Base-by-base conservation (phyloP, 2,888 invertebrate species). In the Rotaria sp. region DNA sequence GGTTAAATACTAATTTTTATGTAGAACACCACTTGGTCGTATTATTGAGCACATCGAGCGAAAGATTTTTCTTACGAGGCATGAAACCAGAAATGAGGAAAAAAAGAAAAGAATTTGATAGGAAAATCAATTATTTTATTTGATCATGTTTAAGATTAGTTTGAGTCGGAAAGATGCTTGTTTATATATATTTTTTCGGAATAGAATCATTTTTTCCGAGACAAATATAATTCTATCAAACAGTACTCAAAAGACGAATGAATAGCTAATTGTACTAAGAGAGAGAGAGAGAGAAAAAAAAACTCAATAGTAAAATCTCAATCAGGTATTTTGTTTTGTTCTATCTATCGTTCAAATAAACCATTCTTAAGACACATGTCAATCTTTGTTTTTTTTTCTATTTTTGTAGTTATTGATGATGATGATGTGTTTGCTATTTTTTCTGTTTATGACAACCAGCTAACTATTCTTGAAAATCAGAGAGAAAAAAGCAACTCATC, bases 71-170 rank as follows among this genome's bases (percentile, higher is more conserved):
- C 35, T 21, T 67, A 35, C 18, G 21, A 67, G 15, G 67, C 35
- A 67, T 35, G 21, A 67, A 67, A 35, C 35, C 3, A 7, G 67
- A 21, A 35, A 67, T 67, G 55, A 55, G 26, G 2, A 26, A 55
- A 26, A 55, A 55, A 10, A 55, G 55, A 59, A 59, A 35, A 67
- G 67, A 35, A 35, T 67, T 67, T 67, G 21, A 67, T 21, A 67
- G 35, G 67, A 67, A 67, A 67, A 67, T 67, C 67, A 67, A 67
- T 67, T 67, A 67, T 35, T 67, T 67, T 13, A 67, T 67, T 30
- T 35, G 15, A 35, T 67, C 67, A 67, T 35, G 5, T 35, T 67
- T 18, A 67, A 35, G 67, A 67, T 30, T 35, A 30, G 21, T 67
- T 21, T 15, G 35, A 67, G 21, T 67, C 35, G 67, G 67, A 15